Base-by-base conservation (phyloP, 2,888 invertebrate genomes). In the Lepidonotus clava region DNA sequence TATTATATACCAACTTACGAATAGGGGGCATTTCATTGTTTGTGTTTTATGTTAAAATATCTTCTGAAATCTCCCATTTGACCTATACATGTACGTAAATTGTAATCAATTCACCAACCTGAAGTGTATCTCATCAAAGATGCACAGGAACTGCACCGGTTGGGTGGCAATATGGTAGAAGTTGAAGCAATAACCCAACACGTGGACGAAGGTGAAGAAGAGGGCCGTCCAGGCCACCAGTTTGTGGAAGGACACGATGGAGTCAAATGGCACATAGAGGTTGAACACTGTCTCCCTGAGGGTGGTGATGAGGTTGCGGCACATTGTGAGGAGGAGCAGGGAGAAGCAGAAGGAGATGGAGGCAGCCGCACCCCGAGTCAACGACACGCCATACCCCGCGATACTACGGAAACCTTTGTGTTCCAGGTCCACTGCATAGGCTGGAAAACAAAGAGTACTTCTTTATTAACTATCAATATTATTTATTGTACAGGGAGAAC, bases 141-240 rank as follows among this genome's bases (percentile, higher is more conserved):
- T 92, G 90, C 96, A 96, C 4, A 96, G 92, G 91, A 96, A 96
- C 86, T 95, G 94, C 0, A 96, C 94, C 0, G 96, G 95, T 92
- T 96, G 96, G 0, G 96, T 96, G 24, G 95, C 95, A 88, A 96
- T 95, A 90, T 96, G 95, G 91, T 96, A 96, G 92, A 96, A 96
- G 92, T 96, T 96, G 91, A 96, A 95, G 41, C 95, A 95, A 91
- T 96, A 96, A 0, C 96, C 96, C 88, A 96, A 90, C 4, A 95
- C 94, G 91, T 96, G 96, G 41, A 96, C 87, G 21, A 95, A 95
- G 95, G 95, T 95, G 90, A 96, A 96, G 88, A 95, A 89, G 0
- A 96, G 92, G 1, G 95, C 95, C 93, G 95, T 95, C 91, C 93
- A 93, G 0, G 96, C 96, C 41, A 96, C 95, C 89, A 96, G 95